Percentiles rank a stretch among this genome's conserved stretches.
Evolutionary conservation across 2,797 vertebrate species (phyloP).

Genomic region (Amphiprion clarkii): DNA sequence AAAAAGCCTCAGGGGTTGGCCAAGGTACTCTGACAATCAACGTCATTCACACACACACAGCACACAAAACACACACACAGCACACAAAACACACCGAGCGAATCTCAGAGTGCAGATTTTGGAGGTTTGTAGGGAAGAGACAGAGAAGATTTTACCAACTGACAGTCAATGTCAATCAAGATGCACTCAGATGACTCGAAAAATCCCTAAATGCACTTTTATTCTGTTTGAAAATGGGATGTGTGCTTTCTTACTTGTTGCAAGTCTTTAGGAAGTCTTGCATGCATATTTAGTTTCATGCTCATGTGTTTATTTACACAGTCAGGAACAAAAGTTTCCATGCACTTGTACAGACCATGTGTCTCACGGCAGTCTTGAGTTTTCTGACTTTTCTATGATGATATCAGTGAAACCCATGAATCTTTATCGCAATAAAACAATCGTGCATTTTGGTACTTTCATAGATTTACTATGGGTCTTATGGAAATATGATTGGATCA

Average conservation of each 20-base stretch:
- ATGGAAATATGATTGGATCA: no score
- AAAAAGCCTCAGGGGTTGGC: slow-evolving; percentile 62
- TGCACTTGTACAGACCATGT: no score
- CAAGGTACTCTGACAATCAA: slow-evolving; percentile 62
- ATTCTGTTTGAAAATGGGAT: background rate
- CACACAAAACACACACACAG: slow-evolving; percentile 12
- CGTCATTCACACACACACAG: slow-evolving; percentile 29
- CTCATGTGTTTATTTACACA: no score
- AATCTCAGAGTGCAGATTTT: slow-evolving; percentile 39
- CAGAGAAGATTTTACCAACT: slow-evolving; percentile 51
- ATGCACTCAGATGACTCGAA: slow-evolving; percentile 58
- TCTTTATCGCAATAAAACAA: no score
- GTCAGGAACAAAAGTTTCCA: no score
- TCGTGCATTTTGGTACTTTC: no score
- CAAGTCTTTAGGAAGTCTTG: background rate
- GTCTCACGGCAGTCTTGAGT: no score
- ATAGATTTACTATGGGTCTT: no score
- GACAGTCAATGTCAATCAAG: slow-evolving; percentile 57
- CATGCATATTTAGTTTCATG: background rate
- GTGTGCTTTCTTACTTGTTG: no score
- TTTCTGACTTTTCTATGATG: no score
- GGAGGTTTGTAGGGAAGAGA: slow-evolving; percentile 33
- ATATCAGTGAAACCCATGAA: no score
- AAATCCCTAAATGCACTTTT: slow-evolving; percentile 55
- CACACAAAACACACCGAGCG: slow-evolving; percentile 6